These are phyloP conservation scores for Cisticola juncidis DNA, from an alignment of 2,113 vertebrate species.

Conservation along the genomic window DNA sequence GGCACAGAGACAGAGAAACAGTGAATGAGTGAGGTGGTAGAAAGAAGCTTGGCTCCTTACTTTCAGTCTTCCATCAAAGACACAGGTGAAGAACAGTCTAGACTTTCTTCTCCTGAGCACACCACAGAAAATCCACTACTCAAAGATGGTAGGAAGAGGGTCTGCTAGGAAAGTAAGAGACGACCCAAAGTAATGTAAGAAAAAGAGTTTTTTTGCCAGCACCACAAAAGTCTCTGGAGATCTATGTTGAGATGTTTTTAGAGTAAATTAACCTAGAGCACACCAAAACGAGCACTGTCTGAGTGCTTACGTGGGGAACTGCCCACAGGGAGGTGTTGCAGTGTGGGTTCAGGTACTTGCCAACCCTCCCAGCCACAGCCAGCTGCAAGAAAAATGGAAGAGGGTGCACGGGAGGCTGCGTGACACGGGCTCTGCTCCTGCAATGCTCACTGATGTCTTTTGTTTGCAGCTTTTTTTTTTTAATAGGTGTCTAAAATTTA, in stretches of 20 bases:
- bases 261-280: background rate
- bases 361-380: background rate
- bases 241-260: background rate
- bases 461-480: background rate
- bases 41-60: background rate
- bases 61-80: background rate
- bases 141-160: background rate
- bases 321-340: background rate
- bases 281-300: background rate
- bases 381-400: background rate
- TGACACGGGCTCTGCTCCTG: fast-evolving
- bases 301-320: background rate
- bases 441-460: background rate
- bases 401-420: fast-evolving
- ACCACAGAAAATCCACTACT: background rate
- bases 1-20: background rate
- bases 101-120: background rate
- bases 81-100: background rate
- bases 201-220: background rate
- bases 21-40: background rate
- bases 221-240: background rate
- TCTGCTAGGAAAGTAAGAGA: background rate
- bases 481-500: background rate
- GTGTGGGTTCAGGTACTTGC: background rate
- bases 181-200: background rate